These are phyloP conservation scores for Aplysina aerophoba DNA, from an alignment of 37 sponge, comb jelly and placozoan genomes.

Conservation along the genomic window DNA sequence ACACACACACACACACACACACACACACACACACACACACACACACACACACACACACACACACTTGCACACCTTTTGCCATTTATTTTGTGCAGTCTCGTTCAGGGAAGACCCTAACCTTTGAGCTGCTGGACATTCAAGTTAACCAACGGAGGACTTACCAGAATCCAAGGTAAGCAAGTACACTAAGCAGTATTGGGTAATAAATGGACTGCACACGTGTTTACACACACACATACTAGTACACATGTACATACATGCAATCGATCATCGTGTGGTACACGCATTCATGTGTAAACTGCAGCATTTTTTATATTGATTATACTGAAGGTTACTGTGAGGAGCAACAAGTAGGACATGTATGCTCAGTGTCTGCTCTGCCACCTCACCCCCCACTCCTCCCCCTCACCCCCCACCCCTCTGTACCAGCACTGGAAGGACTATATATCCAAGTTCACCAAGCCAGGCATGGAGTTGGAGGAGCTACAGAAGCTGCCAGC, in stretches of 20 bases:
- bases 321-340: too few relatives aligned
- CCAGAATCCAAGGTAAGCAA: constrained; percentile 60
- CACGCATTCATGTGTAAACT: constrained; percentile 1
- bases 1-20: constrained; percentile 31
- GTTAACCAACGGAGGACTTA: constrained; percentile 33
- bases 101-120: neutral
- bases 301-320: neutral
- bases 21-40: constrained; percentile 8
- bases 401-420: too few relatives aligned
- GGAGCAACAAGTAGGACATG: too few relatives aligned
- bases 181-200: neutral
- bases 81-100: too few relatives aligned
- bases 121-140: constrained; percentile 88
- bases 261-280: too few relatives aligned
- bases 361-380: too few relatives aligned
- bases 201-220: too few relatives aligned
- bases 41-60: constrained; percentile 1
- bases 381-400: too few relatives aligned
- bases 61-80: neutral
- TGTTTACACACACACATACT: too few relatives aligned
- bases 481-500: constrained; percentile 6
- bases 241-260: too few relatives aligned
- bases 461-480: neutral
- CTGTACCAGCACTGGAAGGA: constrained; percentile 7
- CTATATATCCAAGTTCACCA: constrained; percentile 19